A percentile compares a stretch with the other conserved stretches of the same genome.
Conservation (phyloP, 2,113 vertebrate genomes). For the Dicaeum eximium region DNA sequence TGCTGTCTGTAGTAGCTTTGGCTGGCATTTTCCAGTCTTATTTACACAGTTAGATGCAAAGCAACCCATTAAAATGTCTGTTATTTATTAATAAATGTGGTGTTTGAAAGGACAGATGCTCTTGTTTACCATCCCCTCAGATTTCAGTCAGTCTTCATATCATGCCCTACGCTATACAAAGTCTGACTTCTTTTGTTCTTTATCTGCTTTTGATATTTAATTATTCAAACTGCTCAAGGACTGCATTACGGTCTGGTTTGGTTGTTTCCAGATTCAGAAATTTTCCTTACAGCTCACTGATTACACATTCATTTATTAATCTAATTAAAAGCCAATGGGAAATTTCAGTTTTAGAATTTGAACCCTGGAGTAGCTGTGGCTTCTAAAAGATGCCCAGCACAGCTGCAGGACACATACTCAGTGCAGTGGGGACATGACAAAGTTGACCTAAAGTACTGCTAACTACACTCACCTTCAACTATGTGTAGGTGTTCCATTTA, state of each 20-base stretch:
- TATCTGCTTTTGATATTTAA: not conserved
- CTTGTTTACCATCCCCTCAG: not conserved
- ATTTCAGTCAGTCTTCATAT: not conserved
- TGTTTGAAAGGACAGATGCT: conserved; percentile 26
- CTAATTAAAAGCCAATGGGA: not conserved
- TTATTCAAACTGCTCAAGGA: not conserved
- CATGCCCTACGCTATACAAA: not conserved
- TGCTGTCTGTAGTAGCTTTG: not conserved
- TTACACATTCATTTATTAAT: not conserved
- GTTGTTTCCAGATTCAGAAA: not conserved
- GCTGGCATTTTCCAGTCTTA: conserved; percentile 38
- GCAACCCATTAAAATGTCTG: not conserved
- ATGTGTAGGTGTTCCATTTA: not conserved
- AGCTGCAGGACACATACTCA: not conserved
- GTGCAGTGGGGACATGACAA: not conserved
- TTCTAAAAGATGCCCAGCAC: not conserved
- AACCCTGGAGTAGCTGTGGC: not conserved
- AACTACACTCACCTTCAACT: not conserved
- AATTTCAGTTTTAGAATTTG: not conserved
- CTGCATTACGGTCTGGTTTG: not conserved
- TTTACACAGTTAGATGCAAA: conserved; percentile 36
- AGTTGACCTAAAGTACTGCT: not conserved
- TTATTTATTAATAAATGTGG: conserved; percentile 24
- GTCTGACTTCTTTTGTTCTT: not conserved
- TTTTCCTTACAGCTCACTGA: not conserved